Base-by-base conservation (phyloP, 2,797 vertebrate genomes). In the Pterois miles region DNA sequence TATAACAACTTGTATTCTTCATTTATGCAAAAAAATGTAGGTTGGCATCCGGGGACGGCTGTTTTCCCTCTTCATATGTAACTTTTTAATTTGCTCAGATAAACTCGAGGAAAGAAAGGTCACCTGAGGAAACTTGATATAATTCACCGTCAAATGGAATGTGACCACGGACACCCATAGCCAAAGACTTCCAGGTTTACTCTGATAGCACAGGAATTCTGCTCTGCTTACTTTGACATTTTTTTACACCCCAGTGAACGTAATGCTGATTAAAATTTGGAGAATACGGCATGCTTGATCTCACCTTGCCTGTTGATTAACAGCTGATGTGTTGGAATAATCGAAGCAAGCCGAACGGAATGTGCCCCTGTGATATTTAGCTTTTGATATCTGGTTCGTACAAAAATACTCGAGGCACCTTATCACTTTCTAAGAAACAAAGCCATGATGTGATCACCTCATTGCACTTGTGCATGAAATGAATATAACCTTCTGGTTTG, bases 371-470 rank as follows among this genome's bases (percentile, higher is more conserved):
- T 34, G 66, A 66, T 60, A 38, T 87, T 83, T 80, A 23, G 18
- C 31, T 85, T 88, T 57, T 77, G 69, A 86, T 83, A 83, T 12
- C 1, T 2, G 25, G 18, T 56, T 65, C 71, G 38, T 8, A 46
- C 34, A 78, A 74, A 80, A 67, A 84, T n/a, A 65, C 43, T 46
- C 68, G 29, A 71, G 50, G 9, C 25, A 14, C 8, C 29, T 36
- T 71, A 63, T 64, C 59, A 29, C 29, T n/a, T 60, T 43, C 0
- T 34, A 14, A 2, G 8, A 69, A 62, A 56, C 29, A 72, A 65
- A 36, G 22, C 4, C 60, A 10, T 4, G 34, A 50, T 27, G 33
- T 54, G 54, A 53, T 6, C 16, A 25, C 27, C 2, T 74, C 4
- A 4, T n/a, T 52, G 13, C 29, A 46, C 23, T 48, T 46, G 5